Evolutionary conservation across 2,888 invertebrate species (phyloP).

Genomic region (Amblyteles armatorius): DNA sequence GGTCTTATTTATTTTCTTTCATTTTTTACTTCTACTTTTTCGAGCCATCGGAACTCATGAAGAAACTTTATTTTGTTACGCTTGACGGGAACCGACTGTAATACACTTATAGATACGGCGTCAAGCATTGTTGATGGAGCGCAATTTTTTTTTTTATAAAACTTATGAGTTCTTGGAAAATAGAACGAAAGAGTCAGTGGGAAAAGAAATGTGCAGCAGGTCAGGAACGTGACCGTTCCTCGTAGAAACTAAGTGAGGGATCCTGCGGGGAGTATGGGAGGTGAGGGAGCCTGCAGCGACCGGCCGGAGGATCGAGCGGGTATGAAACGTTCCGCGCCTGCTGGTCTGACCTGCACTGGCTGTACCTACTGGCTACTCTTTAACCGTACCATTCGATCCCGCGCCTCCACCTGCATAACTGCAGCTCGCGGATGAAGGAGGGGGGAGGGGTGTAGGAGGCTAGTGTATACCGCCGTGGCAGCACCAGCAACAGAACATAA

Average conservation of each 20-base stretch:
- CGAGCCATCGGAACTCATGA: conserved; percentile 33
- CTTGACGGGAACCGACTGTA: neutral
- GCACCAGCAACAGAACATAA: conserved; percentile 73
- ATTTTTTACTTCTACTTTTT: neutral
- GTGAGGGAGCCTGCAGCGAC: neutral
- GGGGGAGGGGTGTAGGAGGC: neutral
- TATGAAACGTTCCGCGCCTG: conserved; percentile 44
- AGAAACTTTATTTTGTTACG: conserved; percentile 62
- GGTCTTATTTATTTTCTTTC: neutral
- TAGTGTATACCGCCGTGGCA: conserved; percentile 20
- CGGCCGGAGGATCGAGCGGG: conserved; percentile 19
- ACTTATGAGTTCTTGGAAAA: conserved; percentile 57
- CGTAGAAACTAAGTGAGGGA: conserved; percentile 19
- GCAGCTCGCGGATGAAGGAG: conserved; percentile 26
- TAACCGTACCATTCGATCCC: conserved; percentile 42
- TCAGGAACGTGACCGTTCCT: conserved; percentile 65
- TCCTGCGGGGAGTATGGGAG: neutral
- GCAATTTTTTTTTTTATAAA: conserved; percentile 55
- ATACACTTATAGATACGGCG: neutral
- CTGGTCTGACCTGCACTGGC: conserved; percentile 27
- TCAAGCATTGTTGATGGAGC: conserved; percentile 24
- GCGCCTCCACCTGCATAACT: conserved; percentile 73
- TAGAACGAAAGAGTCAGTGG: conserved; percentile 9
- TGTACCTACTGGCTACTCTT: conserved; percentile 53
- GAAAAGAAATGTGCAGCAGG: conserved; percentile 62